Percentiles rank a stretch among this genome's conserved stretches.
These are phyloP conservation scores for Andrena dorsata DNA, from an alignment of 2,888 invertebrate species.

Conservation along the genomic window DNA sequence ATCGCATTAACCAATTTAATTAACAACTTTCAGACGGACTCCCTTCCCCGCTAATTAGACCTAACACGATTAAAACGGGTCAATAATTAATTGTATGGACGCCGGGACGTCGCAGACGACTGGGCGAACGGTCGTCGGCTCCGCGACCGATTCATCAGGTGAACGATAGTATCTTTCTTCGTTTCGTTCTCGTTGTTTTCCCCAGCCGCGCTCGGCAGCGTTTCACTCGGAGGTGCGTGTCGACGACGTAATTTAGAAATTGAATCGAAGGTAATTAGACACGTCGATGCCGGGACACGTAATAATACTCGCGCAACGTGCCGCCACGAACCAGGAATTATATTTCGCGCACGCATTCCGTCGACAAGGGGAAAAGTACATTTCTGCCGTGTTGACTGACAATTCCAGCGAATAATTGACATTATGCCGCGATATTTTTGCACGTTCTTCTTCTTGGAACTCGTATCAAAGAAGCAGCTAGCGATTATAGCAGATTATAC, in stretches of 20 bases:
- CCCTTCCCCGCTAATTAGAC: slow-evolving; percentile 76
- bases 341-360: slow-evolving; percentile 60
- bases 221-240: slow-evolving; percentile 8
- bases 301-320: slow-evolving; percentile 54
- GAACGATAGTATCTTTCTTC: slow-evolving; percentile 1
- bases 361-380: slow-evolving; percentile 44
- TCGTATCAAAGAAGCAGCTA: neutral
- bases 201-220: neutral
- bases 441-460: neutral
- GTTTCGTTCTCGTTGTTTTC: neutral
- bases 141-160: slow-evolving; percentile 25
- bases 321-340: slow-evolving; percentile 47
- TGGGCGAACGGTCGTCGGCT: slow-evolving; percentile 41
- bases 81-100: slow-evolving; percentile 78
- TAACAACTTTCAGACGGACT: slow-evolving; percentile 78
- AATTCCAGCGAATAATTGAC: slow-evolving; percentile 18
- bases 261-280: slow-evolving; percentile 55
- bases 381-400: slow-evolving; percentile 13
- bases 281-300: slow-evolving; percentile 55
- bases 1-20: slow-evolving; percentile 81
- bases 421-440: neutral
- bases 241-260: slow-evolving; percentile 53
- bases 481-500: too few species aligned
- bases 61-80: slow-evolving; percentile 80
- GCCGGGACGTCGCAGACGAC: slow-evolving; percentile 59